Evolutionary conservation across 2,113 vertebrate species (phyloP), one percentile per base, ranked within the genome.

Genomic region (Rhinichthys klamathensis): DNA sequence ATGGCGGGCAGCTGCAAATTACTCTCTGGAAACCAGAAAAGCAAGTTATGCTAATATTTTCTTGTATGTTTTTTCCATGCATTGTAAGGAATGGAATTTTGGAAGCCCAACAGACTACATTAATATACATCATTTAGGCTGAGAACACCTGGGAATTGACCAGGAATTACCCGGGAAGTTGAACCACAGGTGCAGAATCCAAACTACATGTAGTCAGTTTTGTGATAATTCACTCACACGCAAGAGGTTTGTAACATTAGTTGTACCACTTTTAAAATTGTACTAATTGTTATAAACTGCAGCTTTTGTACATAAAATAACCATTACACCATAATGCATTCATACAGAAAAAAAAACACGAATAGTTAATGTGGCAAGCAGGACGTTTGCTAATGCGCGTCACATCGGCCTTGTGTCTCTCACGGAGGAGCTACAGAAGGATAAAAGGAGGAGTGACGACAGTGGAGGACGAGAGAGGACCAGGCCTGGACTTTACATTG

Each of bases 11-110:
- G 61, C 58, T 51, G 3, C 3, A 67, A 51, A 18, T 41, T 11
- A 67, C 10, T 7, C 11, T 51, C 67, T 72, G 80, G 15, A 72
- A 82, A 82, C 30, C 35, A 51, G 63, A 82, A 46, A 82, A 81
- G 44, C 27, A 82, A 30, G 60, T 82, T 58, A 51, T 7, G 18
- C 61, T 35, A 51, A 67, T 81, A 9, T 35, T 7, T 67, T n/a
- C 16, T 18, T 23, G 0, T 27, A 49, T 69, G 4, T 32, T 13
- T 80, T 51, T 51, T 5, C 58, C 18, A 78, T 27, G 3, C 32
- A 25, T 15, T 58, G 12, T 60, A 15, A 8, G 30, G 54, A 60
- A 13, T 9, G 23, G 32, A 15, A 25, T 78, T 56, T 9, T 12
- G 1, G 5, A 3, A 35, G 4, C 3, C 46, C 12, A 51, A 67